Conservation (phyloP, 2,113 vertebrate species). For the Isichthys henryi region DNA sequence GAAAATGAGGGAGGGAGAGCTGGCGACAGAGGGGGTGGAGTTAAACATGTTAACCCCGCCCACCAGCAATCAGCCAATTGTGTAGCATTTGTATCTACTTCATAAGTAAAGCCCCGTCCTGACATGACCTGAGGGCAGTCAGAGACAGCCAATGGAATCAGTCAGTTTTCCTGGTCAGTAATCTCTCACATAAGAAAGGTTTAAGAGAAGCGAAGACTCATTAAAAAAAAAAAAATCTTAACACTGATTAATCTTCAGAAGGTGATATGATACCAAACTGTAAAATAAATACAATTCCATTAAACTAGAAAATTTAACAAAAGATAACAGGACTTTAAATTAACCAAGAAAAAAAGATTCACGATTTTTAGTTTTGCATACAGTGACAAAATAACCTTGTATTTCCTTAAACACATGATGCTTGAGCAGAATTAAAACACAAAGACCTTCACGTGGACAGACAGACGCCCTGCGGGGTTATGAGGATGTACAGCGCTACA, state of each 20-base stretch:
- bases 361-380: constrained; percentile 57
- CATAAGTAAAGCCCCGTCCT: constrained; percentile 56
- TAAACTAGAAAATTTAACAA: constrained; percentile 46
- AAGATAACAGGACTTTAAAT: constrained; percentile 66
- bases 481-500: constrained; percentile 42
- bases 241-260: constrained; percentile 53
- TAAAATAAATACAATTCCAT: constrained; percentile 67
- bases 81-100: constrained; percentile 41
- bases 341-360: constrained; percentile 59
- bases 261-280: constrained; percentile 50
- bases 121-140: constrained; percentile 52
- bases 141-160: constrained; percentile 50
- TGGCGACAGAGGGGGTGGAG: constrained; percentile 24
- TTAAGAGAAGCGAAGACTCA: constrained; percentile 28
- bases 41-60: constrained; percentile 20
- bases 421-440: constrained; percentile 36
- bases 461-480: constrained; percentile 8
- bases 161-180: constrained; percentile 42
- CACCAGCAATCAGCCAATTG: constrained; percentile 39
- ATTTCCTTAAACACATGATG: constrained; percentile 44
- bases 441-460: neutral
- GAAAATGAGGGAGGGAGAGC: constrained; percentile 30
- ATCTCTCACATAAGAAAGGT: constrained; percentile 37
- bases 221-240: constrained; percentile 45
- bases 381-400: constrained; percentile 51